Base-by-base conservation (phyloP, 2,888 invertebrate genomes). In the Drosophila kanekoi region DNA sequence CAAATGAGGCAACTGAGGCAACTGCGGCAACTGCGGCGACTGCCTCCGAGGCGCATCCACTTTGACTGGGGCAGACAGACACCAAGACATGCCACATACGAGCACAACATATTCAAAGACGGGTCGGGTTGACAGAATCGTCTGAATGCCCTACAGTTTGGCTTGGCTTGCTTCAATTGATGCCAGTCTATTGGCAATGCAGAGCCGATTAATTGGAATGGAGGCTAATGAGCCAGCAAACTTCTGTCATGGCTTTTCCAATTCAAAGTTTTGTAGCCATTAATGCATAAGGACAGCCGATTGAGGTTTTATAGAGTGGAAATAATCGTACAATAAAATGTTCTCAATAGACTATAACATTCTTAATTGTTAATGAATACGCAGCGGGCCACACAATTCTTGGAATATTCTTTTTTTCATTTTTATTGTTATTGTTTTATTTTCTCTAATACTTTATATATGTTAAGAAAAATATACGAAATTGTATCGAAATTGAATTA, bases 81-180 rank as follows among this genome's bases (percentile, higher is more conserved):
- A 4, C 44, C 43, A 76, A 74, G 77, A 74, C 37, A 54, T 23
- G 33, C 32, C 51, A 57, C 44, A 57, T 18, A 28, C 28, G 18
- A 13, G 63, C 33, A 41, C 14, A 48, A 44, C 32, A 60, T 14
- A 28, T 18, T n/a, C 3, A 14, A 13, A 13, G 16, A 11, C 52
- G 4, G 51, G 59, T 53, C 49, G 43, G 48, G 40, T 38, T 53
- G 60, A 54, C 41, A 57, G 63, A 51, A 68, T 51, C 65, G 74
- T 51, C 65, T 20, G 18, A 56, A 51, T 53, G 40, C 33, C 23
- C 66, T 35, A 57, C 16, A 68, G 83, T 70, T 73, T 63, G 63
- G 77, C 67, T 80, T 56, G 67, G 62, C 3, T 65, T 70, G 62
- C 59, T 52, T 79, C 79, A 86, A 81, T 81, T 81, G 81, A 76